Base-by-base conservation (phyloP, 2,797 vertebrate genomes). In the Gila robusta region DNA sequence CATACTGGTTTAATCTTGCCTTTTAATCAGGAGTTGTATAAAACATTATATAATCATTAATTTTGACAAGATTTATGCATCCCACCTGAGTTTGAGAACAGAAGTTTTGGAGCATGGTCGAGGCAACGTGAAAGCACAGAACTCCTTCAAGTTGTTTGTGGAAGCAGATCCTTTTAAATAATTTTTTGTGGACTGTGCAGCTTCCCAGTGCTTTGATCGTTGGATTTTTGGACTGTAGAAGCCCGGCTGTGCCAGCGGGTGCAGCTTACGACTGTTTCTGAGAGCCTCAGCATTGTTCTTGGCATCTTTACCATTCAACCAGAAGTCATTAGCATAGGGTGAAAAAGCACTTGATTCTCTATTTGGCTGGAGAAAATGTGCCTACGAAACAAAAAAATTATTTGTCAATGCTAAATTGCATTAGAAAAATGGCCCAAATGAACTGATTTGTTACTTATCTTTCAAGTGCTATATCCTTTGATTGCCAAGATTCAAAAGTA, bases 61-160 rank as follows among this genome's bases (percentile, higher is more conserved):
- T 32, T 49, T 37, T 67, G 41, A 56, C 5, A 39, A 11, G 6
- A 11, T 83, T 26, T 10, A 79, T 35, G 12, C n/a, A 71, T 71
- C 91, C 88, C 56, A 91, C 90, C 90, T 88, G 80, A 64, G 81
- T 64, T 82, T 89, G n/a, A 90, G 56, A 56, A 90, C 66, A 82
- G 87, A 87, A 14, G 71, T 82, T 64, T 83, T 90, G 37, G 88
- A 76, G 71, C 47, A 66, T 1, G 87, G 87, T 70, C 84, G 71
- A 37, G 90, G 90, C 28, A 91, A 78, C 4, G 82, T 79, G 52
- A 88, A 84, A 79, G 84, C 64, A 77, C 37, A 70, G 67, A 87
- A 76, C 9, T 89, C 86, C 54, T 83, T 85, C 17, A 67, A 56
- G 62, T 64, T 84, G 54, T 64, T 54, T 49, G 74, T 74, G 14